Evolutionary conservation across 1,140 invertebrate species (phyloP).

Genomic region (Brachionus rotundiformis): DNA sequence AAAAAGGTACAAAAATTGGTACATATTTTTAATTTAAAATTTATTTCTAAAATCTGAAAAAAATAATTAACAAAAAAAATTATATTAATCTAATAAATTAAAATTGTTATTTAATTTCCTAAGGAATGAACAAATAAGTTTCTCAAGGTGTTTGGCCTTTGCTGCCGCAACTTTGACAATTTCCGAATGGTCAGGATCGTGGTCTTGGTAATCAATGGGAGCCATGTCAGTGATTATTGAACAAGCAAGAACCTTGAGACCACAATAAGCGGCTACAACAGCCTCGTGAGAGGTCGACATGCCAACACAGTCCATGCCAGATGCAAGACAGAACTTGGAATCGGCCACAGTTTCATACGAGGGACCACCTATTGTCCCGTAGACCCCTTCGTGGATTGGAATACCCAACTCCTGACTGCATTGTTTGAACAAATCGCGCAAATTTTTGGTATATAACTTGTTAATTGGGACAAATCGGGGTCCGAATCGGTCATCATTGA

Average conservation of each 20-base stretch:
- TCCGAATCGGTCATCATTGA: conserved; percentile 90
- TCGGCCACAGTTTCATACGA: conserved; percentile 88
- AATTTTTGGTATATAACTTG: conserved; percentile 76
- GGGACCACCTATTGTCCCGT: conserved; percentile 83
- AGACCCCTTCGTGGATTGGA: conserved; percentile 76
- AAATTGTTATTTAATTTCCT: conserved; percentile 1
- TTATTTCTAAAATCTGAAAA: not conserved
- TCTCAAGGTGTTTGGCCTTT: conserved; percentile 60
- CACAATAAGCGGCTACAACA: conserved; percentile 83
- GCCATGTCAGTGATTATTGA: conserved; percentile 89
- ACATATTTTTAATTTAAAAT: too few species aligned
- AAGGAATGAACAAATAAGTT: conserved; percentile 35
- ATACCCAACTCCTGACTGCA: not conserved
- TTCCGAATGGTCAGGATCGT: conserved; percentile 81
- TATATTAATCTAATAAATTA: conserved; percentile 3
- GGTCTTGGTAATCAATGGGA: conserved; percentile 75
- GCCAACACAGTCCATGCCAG: conserved; percentile 84
- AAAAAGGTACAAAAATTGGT: too few species aligned
- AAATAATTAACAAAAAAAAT: not conserved
- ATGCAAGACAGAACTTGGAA: conserved; percentile 74
- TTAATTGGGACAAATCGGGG: conserved; percentile 86
- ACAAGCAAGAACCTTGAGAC: conserved; percentile 83
- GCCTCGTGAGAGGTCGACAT: conserved; percentile 93
- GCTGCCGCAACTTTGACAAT: conserved; percentile 78
- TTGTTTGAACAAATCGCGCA: not conserved